These are phyloP conservation scores for Clusia tigrina DNA, from an alignment of 2,888 invertebrate genomes.

Conservation along the genomic window DNA sequence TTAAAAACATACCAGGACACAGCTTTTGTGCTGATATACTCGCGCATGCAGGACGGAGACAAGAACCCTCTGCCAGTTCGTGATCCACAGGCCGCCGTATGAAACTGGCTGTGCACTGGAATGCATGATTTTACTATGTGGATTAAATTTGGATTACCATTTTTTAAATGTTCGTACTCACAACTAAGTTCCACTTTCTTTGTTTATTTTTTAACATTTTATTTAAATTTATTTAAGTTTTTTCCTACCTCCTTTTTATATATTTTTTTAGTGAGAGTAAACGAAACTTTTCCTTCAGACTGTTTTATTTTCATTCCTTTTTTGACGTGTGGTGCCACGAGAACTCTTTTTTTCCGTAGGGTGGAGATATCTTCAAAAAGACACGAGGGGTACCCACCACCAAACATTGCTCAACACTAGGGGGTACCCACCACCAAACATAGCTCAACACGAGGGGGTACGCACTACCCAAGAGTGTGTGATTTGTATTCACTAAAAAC, in stretches of 20 bases:
- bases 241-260: constrained; percentile 5
- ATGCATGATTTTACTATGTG: constrained; percentile 48
- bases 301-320: background rate
- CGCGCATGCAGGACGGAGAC: too few relatives aligned
- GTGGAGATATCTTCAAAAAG: too few relatives aligned
- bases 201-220: constrained; percentile 8
- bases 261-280: too few relatives aligned
- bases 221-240: constrained; percentile 13
- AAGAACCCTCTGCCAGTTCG: background rate
- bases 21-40: too few relatives aligned
- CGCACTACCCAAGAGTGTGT: too few relatives aligned
- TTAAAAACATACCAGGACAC: too few relatives aligned
- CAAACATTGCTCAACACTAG: too few relatives aligned
- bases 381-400: too few relatives aligned
- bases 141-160: constrained; percentile 45
- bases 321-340: background rate
- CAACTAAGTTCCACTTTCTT: constrained; percentile 15
- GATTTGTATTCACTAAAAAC: too few relatives aligned
- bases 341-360: background rate
- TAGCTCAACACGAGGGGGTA: too few relatives aligned
- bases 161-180: constrained; percentile 44
- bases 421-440: too few relatives aligned
- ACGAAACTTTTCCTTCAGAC: too few relatives aligned
- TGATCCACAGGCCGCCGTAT: background rate
- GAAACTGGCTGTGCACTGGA: background rate